Evolutionary conservation across 2,888 invertebrate species (phyloP).

Genomic region (Bugula neritina): DNA sequence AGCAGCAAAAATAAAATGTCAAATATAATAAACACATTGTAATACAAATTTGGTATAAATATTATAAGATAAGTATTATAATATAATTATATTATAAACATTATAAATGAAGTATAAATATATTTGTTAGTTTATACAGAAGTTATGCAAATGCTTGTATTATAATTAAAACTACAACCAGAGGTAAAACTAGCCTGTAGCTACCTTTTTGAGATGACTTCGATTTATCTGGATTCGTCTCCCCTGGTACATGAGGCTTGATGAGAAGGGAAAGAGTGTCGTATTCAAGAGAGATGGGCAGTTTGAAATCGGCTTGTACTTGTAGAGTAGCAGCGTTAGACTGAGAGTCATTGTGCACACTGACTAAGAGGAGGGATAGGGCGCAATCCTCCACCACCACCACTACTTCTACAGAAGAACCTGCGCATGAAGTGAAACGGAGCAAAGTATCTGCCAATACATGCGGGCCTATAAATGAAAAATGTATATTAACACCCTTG

Average conservation of each 20-base stretch:
- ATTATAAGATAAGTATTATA: background rate
- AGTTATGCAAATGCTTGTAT: background rate
- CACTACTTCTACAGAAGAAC: background rate
- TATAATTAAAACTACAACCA: background rate
- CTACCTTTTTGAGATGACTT: background rate
- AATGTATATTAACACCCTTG: no score
- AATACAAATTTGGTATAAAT: no score
- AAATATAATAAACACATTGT: no score
- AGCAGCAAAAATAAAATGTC: no score
- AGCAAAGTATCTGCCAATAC: no score
- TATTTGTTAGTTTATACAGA: background rate
- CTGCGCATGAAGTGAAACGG: no score
- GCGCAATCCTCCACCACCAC: conserved; percentile 1
- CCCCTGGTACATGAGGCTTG: background rate
- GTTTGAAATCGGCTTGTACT: background rate
- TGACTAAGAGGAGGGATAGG: background rate
- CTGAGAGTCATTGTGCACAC: background rate
- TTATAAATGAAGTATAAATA: background rate
- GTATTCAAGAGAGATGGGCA: background rate
- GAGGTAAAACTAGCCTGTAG: background rate
- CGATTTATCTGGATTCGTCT: background rate
- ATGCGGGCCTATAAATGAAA: no score
- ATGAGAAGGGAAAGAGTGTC: conserved; percentile 13
- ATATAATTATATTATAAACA: background rate
- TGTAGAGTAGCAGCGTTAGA: background rate